phyloP scores from a whole-genome alignment of 1,140 invertebrate genomes.

The Cherax destructor region DNA sequence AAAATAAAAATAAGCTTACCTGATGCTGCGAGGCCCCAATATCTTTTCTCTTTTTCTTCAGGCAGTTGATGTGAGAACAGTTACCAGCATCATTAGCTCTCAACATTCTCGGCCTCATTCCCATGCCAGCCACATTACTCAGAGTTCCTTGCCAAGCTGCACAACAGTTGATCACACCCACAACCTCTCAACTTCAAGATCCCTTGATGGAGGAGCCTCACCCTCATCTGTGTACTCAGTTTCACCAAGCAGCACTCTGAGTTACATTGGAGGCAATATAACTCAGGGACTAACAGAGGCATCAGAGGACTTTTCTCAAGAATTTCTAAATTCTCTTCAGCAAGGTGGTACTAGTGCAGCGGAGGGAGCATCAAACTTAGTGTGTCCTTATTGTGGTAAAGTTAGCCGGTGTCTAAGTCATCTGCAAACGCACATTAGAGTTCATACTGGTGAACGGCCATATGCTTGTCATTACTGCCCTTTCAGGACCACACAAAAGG shows the following conservation, averaged over 20 bases:
- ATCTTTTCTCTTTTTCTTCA: slow-evolving; percentile 48
- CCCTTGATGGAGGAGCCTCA: not conserved
- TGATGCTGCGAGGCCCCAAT: slow-evolving; percentile 27
- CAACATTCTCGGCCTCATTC: slow-evolving; percentile 13
- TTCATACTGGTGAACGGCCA: slow-evolving; percentile 56
- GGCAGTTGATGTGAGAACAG: slow-evolving; percentile 39
- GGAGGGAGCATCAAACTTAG: slow-evolving; percentile 19
- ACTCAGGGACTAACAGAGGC: not conserved
- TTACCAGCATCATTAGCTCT: not conserved
- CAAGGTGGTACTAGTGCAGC: not conserved
- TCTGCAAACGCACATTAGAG: slow-evolving; percentile 48
- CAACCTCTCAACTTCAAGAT: slow-evolving; percentile 1
- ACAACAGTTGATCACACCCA: not conserved
- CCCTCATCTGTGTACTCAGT: slow-evolving; percentile 8
- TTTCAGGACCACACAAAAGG: slow-evolving; percentile 61
- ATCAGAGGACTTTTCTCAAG: slow-evolving; percentile 23
- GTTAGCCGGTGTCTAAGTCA: slow-evolving; percentile 50
- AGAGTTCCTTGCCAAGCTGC: not conserved
- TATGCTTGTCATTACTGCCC: slow-evolving; percentile 41
- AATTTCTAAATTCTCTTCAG: slow-evolving; percentile 27
- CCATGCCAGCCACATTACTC: not conserved
- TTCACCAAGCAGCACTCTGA: not conserved
- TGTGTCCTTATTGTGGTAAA: slow-evolving; percentile 51
- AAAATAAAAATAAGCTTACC: slow-evolving; percentile 10
- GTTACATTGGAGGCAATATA: not conserved